phyloP scores from a whole-genome alignment of 2,888 invertebrate species.

The Ephialtes manifestator region DNA sequence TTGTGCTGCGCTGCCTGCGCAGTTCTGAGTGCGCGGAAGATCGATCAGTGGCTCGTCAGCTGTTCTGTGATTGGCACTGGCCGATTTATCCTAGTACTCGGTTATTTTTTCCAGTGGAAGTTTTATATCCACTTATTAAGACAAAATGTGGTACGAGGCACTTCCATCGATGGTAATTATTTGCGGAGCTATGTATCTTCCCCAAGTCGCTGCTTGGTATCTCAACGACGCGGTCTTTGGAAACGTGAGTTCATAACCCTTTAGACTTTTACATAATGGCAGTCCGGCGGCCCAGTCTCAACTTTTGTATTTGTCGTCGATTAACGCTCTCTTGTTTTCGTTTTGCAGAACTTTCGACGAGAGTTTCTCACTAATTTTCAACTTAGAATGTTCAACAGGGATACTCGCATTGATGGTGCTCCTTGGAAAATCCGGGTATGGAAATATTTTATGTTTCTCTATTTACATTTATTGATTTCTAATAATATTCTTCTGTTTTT shows the following conservation, averaged over 20 bases:
- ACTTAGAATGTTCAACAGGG: slow-evolving; percentile 54
- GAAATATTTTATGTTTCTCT: slow-evolving; percentile 7
- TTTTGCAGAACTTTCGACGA: slow-evolving; percentile 63
- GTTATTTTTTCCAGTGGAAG: slow-evolving; percentile 44
- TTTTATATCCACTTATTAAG: slow-evolving; percentile 32
- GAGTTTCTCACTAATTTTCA: not conserved
- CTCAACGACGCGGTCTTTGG: slow-evolving; percentile 66
- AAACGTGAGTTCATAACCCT: slow-evolving; percentile 71
- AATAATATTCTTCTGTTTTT: not conserved
- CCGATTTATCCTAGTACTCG: slow-evolving; percentile 7
- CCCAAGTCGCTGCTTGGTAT: slow-evolving; percentile 56
- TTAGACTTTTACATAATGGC: slow-evolving; percentile 29
- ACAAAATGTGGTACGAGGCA: slow-evolving; percentile 80
- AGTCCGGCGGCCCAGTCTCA: not conserved
- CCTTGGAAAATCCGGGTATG: slow-evolving; percentile 68
- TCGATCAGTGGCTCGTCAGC: slow-evolving; percentile 14
- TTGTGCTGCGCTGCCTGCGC: too few species aligned
- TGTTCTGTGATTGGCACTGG: slow-evolving; percentile 33
- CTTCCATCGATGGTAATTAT: slow-evolving; percentile 74
- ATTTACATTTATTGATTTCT: not conserved
- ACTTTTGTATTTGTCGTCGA: not conserved
- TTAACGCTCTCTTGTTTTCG: not conserved
- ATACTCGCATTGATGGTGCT: slow-evolving; percentile 68
- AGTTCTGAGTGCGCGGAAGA: not conserved
- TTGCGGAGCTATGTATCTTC: slow-evolving; percentile 5